Base-by-base conservation (phyloP, 2,888 invertebrate genomes). In the Aphidoletes aphidimyza region DNA sequence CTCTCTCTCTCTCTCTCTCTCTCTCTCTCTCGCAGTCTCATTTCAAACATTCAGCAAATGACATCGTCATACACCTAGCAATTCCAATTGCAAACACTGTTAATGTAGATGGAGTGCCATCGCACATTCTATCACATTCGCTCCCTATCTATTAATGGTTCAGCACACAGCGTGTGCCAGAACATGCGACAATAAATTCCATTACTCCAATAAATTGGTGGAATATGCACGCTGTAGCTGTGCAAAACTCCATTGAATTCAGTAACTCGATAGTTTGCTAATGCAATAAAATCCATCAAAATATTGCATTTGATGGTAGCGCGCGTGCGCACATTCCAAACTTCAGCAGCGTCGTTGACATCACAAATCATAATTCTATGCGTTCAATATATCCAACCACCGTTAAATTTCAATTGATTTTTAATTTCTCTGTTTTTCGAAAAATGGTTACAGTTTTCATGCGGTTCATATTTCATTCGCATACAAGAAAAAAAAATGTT, bases 151-250 rank as follows among this genome's bases (percentile, higher is more conserved):
- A n/a, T n/a, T n/a, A n/a, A n/a, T n/a, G n/a, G n/a, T n/a, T n/a
- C n/a, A n/a, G n/a, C n/a, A 14, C 69, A 30, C 69, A 30, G 69
- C 69, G 34, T 69, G 69, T 30, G 30, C 14, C 34, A 69, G 30
- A 69, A n/a, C 30, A 69, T 69, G 69, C 34, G 69, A 69, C 69
- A 69, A 69, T 69, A 69, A 30, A 69, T 69, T 69, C 69, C 69
- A 69, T 69, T 69, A 69, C 69, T 30, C 69, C 26, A 26, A 69
- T 69, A 69, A 69, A 69, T 69, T 69, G 69, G 69, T 69, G 69
- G 42, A 69, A 69, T 69, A 34, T 69, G 69, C 34, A 69, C 17
- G 69, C 69, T 30, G 30, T 69, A 69, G 3, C 9, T 30, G 54
- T 54, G 11, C 2, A 26, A 54, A 26, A 8, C 54, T n/a, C 22